These are phyloP conservation scores for Hippopotamyrus pictus DNA, from an alignment of 2,797 vertebrate species.

Conservation along the genomic window DNA sequence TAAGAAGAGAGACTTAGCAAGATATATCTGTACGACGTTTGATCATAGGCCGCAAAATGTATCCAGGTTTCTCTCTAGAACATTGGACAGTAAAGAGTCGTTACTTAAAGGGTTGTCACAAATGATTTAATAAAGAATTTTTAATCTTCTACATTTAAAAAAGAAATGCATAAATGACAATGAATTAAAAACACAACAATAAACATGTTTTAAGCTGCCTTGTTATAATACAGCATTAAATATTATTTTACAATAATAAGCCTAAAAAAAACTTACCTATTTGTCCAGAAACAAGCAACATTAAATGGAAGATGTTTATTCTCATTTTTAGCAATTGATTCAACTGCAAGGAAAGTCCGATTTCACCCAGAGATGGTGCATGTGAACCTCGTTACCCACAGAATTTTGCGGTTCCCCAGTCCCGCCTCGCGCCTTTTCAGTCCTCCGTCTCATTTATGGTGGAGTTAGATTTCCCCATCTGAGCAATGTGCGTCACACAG, in stretches of 20 bases:
- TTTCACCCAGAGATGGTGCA: background rate
- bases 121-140: background rate
- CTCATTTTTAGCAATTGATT: conserved; percentile 10
- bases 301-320: conserved; percentile 14
- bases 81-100: background rate
- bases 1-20: background rate
- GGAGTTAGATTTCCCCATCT: conserved; percentile 44
- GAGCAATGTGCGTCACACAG: conserved; percentile 18
- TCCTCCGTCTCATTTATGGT: conserved; percentile 42
- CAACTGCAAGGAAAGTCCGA: background rate
- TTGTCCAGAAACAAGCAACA: conserved; percentile 29
- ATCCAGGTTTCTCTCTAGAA: background rate
- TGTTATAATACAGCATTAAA: background rate
- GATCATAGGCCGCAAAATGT: background rate
- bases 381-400: background rate
- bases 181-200: background rate
- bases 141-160: background rate
- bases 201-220: background rate
- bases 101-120: background rate
- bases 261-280: conserved; percentile 25
- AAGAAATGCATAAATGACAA: background rate
- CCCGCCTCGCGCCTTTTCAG: background rate
- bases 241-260: background rate
- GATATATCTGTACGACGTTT: background rate
- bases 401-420: background rate